Evolutionary conservation across 2,797 vertebrate genomes (phyloP), one percentile per base, ranked within the genome.

Genomic region (Sebastes steindachneri): DNA sequence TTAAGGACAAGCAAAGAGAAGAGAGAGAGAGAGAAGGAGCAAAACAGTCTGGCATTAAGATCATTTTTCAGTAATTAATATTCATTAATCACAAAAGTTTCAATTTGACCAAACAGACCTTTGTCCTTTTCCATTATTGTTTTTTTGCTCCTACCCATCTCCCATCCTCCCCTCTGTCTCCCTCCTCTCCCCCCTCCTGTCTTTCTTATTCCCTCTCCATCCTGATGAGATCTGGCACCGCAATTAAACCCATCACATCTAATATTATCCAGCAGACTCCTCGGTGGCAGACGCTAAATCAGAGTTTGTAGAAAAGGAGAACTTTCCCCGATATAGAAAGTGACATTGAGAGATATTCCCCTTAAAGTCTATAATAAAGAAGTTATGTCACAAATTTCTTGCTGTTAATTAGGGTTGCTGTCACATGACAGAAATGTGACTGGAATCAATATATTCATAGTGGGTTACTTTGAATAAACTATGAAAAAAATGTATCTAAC

Each of bases 231-330:
- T 90, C 65, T 87, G 87, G 79, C 84, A 82, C 64, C 41, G 79
- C 86, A 89, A 92, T 92, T 91, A 94, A 90, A 90, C 79, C 82
- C 86, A 80, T 90, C 87, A 79, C 21, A 83, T 92, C 86, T 89
- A 85, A 90, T 84, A 88, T 86, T 86, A 92, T 73, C 87, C 88
- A 75, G 75, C 85, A 89, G 82, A 82, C 86, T 91, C 91, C 84
- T 85, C 73, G 7, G 88, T 79, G 89, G 84, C 90, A 88, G 75
- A 88, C 45, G 73, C 85, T 87, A 88, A 86, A 93, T 88, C 85
- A 79, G 86, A 91, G 86, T 89, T 87, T 87, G 79, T 29, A 19
- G 80, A 68, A 88, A 92, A 90, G 84, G 89, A 83, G 88, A 89
- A 86, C 87, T 90, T 89, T 84, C 74, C 74, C 14, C 11, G n/a